A percentile compares a stretch with the other conserved stretches of the same genome.
phyloP scores from a whole-genome alignment of 2,888 invertebrate species.

The Heliconius hortense region DNA sequence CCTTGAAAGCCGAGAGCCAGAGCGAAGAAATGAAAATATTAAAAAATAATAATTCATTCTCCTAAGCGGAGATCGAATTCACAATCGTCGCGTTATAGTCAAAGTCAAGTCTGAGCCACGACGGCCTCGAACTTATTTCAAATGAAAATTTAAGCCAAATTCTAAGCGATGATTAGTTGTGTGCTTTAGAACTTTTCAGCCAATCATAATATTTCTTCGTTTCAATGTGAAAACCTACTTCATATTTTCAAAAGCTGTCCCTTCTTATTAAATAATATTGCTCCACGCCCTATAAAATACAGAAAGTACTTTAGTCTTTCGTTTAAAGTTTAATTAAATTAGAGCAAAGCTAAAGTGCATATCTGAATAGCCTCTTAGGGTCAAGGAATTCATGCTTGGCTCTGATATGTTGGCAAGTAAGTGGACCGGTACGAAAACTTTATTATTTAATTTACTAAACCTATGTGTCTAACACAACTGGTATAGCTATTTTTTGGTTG shows the following conservation, averaged over 20 bases:
- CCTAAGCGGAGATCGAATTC: no score
- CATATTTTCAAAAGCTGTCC: not conserved
- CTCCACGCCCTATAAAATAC: not conserved
- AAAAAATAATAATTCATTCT: no score
- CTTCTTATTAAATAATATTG: not conserved
- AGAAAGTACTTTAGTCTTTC: slow-evolving; percentile 2
- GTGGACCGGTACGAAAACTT: slow-evolving; percentile 41
- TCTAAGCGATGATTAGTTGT: no score
- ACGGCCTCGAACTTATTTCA: no score
- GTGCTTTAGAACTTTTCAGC: no score
- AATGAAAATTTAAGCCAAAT: no score
- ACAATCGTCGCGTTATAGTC: no score
- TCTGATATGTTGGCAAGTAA: slow-evolving; percentile 44
- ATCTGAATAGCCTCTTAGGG: slow-evolving; percentile 32
- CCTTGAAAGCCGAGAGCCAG: no score
- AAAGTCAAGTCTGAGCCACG: no score
- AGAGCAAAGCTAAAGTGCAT: not conserved
- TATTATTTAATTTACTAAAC: slow-evolving; percentile 33
- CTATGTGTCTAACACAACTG: slow-evolving; percentile 1
- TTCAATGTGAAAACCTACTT: no score
- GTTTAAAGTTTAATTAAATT: slow-evolving; percentile 22
- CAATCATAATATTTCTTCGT: no score
- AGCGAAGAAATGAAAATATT: no score
- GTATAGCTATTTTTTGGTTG: not conserved
- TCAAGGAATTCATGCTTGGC: slow-evolving; percentile 45